Base-by-base conservation (phyloP, 2,888 invertebrate species). In the Apamea anceps region DNA sequence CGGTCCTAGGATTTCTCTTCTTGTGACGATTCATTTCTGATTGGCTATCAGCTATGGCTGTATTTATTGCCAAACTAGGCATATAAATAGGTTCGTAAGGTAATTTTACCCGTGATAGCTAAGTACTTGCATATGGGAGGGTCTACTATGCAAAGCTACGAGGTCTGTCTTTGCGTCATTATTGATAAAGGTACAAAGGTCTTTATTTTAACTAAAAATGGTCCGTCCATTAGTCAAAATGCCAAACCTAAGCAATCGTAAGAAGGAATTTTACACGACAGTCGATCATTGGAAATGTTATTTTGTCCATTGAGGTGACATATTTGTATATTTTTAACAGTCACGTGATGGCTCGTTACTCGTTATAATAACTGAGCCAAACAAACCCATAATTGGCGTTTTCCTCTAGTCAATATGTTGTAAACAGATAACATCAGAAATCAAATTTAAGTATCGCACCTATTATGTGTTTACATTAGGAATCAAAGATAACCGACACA, bases 351-450 rank as follows among this genome's bases (percentile, higher is more conserved):
- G 28, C 15, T 73, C 28, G 1, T 28, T 42, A 37, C 42, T 73
- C 18, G 15, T 72, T 72, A 75, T 54, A 21, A 25, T 72, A 74
- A 72, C 18, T 42, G 15, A 72, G 37, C 18, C 72, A 21, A 74
- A 74, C 42, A 45, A 45, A 28, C 37, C 13, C 10, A 13, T 28
- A 72, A 54, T 28, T 6, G 54, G 28, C 10, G 5, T 37, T 37
- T 37, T 37, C 5, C 37, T 37, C 5, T 5, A 37, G 5, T 37
- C 37, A 37, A 37, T 37, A 37, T 45, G 28, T 73, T 45, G 10
- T 62, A 62, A 62, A 18, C 2, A 62, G 28, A 15, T 62, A 62
- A 62, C 28, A 28, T 28, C 28, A 62, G 28, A 62, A 28, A 62
- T 28, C 28, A 62, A 62, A 62, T 62, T 7, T 28, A 28, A 15